Conservation (phyloP, 2,113 vertebrate genomes). For the Trematomus loennbergii region DNA sequence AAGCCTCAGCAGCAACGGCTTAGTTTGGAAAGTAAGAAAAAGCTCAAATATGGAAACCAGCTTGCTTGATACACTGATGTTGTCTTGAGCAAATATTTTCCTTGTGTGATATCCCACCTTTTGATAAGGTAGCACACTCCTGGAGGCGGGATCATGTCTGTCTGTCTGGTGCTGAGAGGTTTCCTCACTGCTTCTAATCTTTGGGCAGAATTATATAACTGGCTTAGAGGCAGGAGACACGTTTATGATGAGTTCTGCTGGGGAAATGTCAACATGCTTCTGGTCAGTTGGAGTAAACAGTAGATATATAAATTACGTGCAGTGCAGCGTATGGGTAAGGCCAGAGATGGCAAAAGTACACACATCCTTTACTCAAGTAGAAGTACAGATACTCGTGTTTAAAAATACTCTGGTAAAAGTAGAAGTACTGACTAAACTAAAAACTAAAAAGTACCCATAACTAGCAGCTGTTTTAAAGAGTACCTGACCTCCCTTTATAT, state of each 20-base stretch:
- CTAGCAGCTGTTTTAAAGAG: too few species aligned
- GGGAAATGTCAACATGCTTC: neutral
- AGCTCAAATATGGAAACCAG: neutral
- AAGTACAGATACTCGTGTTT: too few species aligned
- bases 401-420: too few species aligned
- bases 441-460: too few species aligned
- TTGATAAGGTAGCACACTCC: neutral
- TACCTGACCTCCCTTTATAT: too few species aligned
- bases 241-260: constrained; percentile 16
- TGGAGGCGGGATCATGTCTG: neutral
- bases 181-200: constrained; percentile 12
- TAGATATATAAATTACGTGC: neutral
- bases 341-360: too few species aligned
- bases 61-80: too few species aligned
- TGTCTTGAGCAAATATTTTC: neutral
- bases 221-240: constrained; percentile 11
- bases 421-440: too few species aligned
- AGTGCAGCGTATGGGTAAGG: too few species aligned
- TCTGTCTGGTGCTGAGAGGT: neutral
- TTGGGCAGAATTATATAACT: constrained; percentile 14
- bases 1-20: neutral
- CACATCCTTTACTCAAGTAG: too few species aligned
- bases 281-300: neutral
- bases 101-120: neutral
- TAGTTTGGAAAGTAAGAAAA: neutral